Conservation (phyloP, 1,140 invertebrate genomes). For the Caenorhabditis brenneri region DNA sequence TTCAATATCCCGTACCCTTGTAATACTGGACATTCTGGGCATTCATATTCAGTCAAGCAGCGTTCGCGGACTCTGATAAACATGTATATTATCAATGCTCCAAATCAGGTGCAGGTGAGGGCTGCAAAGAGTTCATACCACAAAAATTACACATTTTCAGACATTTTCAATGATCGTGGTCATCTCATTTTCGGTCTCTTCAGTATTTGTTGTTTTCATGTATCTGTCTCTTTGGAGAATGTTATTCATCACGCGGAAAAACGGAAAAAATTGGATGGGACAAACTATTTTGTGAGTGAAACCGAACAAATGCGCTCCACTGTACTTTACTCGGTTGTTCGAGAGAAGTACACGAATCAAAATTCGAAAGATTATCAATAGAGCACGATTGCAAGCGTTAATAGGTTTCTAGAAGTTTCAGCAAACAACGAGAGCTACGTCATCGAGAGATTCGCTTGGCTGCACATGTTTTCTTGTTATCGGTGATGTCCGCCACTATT, state of each 20-base stretch:
- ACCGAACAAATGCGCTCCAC: too few species aligned
- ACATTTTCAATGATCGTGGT: background rate
- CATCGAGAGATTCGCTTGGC: background rate
- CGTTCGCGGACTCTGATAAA: too few species aligned
- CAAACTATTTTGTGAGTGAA: background rate
- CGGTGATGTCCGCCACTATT: background rate
- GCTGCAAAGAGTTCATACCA: too few species aligned
- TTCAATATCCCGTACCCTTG: too few species aligned
- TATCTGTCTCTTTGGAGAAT: background rate
- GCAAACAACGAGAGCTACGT: background rate
- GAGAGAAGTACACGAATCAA: too few species aligned
- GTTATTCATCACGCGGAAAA: background rate
- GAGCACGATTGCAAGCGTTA: too few species aligned
- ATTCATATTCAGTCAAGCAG: too few species aligned
- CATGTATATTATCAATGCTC: too few species aligned
- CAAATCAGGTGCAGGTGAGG: too few species aligned
- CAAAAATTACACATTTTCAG: background rate
- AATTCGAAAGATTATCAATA: background rate
- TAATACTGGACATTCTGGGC: too few species aligned
- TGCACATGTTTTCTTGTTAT: background rate
- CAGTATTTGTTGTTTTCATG: background rate
- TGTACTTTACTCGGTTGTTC: too few species aligned
- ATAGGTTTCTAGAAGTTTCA: too few species aligned
- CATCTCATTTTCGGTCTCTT: background rate
- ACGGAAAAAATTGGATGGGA: background rate